phyloP scores from a whole-genome alignment of 1,140 invertebrate species.

The Heliconius eleuchia region DNA sequence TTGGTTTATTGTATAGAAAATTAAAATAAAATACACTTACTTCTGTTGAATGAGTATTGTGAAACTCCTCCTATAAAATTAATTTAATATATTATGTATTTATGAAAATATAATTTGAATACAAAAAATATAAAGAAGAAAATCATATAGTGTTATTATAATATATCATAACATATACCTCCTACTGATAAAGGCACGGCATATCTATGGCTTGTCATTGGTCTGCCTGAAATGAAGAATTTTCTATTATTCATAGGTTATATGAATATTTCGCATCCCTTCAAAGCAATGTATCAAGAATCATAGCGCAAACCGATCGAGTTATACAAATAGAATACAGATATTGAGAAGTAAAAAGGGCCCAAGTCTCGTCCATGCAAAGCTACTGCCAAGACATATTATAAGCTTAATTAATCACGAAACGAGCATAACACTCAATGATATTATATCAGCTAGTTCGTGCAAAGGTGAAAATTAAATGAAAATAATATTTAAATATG shows the following conservation, averaged over 20 bases:
- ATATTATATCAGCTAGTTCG: too few relatives aligned
- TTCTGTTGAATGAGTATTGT: background rate
- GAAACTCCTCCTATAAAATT: background rate
- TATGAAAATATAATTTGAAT: background rate
- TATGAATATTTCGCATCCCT: background rate
- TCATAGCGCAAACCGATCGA: too few relatives aligned
- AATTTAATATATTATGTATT: background rate
- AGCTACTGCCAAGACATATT: too few relatives aligned
- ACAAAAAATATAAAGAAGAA: background rate
- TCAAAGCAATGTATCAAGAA: too few relatives aligned
- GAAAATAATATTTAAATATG: background rate
- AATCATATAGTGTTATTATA: background rate
- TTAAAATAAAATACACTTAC: background rate
- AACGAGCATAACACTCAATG: too few relatives aligned
- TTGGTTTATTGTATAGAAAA: background rate
- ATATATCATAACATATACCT: background rate
- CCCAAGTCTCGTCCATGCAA: too few relatives aligned
- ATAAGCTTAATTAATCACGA: too few relatives aligned
- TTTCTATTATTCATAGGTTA: background rate
- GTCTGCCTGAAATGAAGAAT: background rate
- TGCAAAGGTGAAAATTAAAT: too few relatives aligned
- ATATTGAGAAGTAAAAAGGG: too few relatives aligned
- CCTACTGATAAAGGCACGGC: background rate
- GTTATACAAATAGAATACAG: too few relatives aligned
- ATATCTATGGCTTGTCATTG: background rate